Conservation (phyloP, 1,140 invertebrate genomes). For the Goniozus legneri region DNA sequence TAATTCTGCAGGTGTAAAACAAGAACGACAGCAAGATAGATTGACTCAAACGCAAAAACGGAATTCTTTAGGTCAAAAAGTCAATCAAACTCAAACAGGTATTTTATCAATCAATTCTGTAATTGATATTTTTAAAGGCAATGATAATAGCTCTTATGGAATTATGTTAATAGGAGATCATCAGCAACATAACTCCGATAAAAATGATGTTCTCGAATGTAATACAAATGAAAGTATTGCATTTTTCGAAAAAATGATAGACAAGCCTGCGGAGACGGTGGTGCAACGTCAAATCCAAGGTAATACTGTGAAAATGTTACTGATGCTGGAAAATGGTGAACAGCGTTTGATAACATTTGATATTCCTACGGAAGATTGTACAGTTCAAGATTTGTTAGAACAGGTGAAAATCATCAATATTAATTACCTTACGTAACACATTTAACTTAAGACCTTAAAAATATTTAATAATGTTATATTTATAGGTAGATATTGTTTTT, state of each 20-base stretch:
- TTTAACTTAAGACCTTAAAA: background rate
- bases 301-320: constrained; percentile 71
- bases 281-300: constrained; percentile 52
- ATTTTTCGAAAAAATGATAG: constrained; percentile 41
- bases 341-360: constrained; percentile 76
- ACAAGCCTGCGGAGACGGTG: constrained; percentile 39
- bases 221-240: constrained; percentile 33
- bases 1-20: background rate
- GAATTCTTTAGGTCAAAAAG: background rate
- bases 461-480: constrained; percentile 19
- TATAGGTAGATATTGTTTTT: constrained; percentile 63
- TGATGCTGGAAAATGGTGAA: constrained; percentile 68
- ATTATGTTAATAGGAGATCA: too few relatives aligned
- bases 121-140: too few relatives aligned
- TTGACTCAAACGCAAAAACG: background rate
- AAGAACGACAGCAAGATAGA: too few relatives aligned
- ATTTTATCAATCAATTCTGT: background rate
- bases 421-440: too few relatives aligned
- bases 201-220: constrained; percentile 23
- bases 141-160: too few relatives aligned
- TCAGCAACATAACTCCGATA: too few relatives aligned
- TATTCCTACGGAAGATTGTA: constrained; percentile 73
- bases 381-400: constrained; percentile 73
- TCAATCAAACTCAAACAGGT: background rate
- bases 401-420: constrained; percentile 59